Conservation (phyloP, 2,888 invertebrate species). For the Choristoneura rosaceana region DNA sequence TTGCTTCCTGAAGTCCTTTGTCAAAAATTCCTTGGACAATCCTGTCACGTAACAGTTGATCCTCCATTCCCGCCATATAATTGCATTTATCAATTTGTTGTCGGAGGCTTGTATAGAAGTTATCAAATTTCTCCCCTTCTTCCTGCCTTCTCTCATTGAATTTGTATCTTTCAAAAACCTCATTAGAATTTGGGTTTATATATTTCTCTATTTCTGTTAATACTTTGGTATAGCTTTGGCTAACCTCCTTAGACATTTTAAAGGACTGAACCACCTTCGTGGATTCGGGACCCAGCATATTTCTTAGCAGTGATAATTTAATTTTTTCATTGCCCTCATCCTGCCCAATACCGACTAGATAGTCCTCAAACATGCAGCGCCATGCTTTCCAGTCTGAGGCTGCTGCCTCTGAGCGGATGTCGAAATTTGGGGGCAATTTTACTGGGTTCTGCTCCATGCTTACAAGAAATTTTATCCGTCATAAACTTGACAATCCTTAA, state of each 20-base stretch:
- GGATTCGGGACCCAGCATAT: conserved; percentile 31
- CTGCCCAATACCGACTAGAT: neutral
- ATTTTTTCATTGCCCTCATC: neutral
- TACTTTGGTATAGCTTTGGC: neutral
- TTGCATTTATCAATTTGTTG: neutral
- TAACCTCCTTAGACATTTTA: conserved; percentile 1
- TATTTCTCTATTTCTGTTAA: neutral
- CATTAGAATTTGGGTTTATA: conserved; percentile 1
- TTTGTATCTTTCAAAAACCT: conserved; percentile 12
- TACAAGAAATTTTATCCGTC: too few species aligned
- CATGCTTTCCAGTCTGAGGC: conserved; percentile 13
- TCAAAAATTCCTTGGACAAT: conserved; percentile 22
- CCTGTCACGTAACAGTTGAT: conserved; percentile 18
- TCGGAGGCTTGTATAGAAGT: neutral
- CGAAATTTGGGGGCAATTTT: neutral
- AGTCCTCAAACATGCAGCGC: conserved; percentile 22
- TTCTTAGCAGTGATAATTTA: neutral
- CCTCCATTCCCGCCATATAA: conserved; percentile 3
- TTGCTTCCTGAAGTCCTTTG: conserved; percentile 11
- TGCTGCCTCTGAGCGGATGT: neutral
- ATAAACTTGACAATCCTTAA: too few species aligned
- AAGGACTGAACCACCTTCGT: conserved; percentile 14
- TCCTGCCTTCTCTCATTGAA: conserved; percentile 17
- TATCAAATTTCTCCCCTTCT: conserved; percentile 7
- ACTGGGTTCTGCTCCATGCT: too few species aligned